A percentile compares a stretch with the other conserved stretches of the same genome.
Conservation (phyloP, 2,888 invertebrate genomes). For the Megalurothrips usitatus region DNA sequence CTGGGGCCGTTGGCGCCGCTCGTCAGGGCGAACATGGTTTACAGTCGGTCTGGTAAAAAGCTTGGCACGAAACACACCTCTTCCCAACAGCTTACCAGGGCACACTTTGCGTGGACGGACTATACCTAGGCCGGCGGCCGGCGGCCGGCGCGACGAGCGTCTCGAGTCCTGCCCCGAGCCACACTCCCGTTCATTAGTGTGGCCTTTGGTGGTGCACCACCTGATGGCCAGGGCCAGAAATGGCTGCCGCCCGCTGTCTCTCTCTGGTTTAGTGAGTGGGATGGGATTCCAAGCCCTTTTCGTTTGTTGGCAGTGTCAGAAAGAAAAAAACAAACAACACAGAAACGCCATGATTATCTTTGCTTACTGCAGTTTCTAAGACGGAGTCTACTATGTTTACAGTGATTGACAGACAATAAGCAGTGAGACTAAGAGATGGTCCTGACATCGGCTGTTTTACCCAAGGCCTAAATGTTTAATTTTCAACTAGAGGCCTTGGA, state of each 20-base stretch:
- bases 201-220: too few relatives aligned
- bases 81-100: too few relatives aligned
- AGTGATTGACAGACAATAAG: slow-evolving; percentile 1
- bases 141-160: too few relatives aligned
- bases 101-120: too few relatives aligned
- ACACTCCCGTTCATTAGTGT: too few relatives aligned
- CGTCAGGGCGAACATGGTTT: too few relatives aligned
- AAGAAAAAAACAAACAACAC: neutral
- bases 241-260: neutral
- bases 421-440: neutral
- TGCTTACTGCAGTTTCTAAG: neutral
- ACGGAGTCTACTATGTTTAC: neutral
- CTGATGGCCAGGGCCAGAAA: neutral
- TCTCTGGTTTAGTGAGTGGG: neutral
- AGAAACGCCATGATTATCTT: neutral
- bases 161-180: too few relatives aligned
- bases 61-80: too few relatives aligned
- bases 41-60: too few relatives aligned
- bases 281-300: neutral
- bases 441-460: neutral
- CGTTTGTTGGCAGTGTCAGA: neutral
- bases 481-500: neutral
- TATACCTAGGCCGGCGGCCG: too few relatives aligned
- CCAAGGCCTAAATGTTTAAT: slow-evolving; percentile 16
- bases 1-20: too few relatives aligned